phyloP scores from a whole-genome alignment of 2,888 invertebrate genomes.

The Rapana venosa region DNA sequence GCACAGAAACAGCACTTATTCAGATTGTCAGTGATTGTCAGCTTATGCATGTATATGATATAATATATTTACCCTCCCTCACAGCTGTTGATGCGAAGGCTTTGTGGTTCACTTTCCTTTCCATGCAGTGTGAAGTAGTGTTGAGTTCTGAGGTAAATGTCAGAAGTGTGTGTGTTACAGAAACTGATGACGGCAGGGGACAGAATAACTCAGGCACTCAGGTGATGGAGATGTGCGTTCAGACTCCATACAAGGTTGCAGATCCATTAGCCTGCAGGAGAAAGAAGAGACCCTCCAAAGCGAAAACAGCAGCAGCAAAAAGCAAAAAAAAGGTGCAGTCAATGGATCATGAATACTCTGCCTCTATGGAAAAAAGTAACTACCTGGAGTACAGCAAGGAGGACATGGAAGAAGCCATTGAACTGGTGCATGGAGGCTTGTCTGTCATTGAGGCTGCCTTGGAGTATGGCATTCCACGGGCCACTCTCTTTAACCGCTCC shows the following conservation, averaged over 20 bases:
- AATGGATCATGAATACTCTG: not conserved
- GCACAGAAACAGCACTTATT: too few species aligned
- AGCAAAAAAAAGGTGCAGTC: not conserved
- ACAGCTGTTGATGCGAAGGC: not conserved
- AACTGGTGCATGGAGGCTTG: conserved; percentile 38
- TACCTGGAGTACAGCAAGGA: conserved; percentile 21
- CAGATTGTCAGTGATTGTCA: too few species aligned
- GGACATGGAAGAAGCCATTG: conserved; percentile 35
- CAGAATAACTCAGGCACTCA: not conserved
- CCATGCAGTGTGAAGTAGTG: not conserved
- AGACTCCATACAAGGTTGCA: not conserved
- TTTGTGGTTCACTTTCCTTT: not conserved
- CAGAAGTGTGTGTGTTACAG: conserved; percentile 19
- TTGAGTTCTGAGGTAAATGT: conserved; percentile 5
- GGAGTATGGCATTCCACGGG: conserved; percentile 37
- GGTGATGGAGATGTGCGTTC: not conserved
- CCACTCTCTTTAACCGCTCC: conserved; percentile 36
- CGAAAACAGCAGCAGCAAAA: not conserved
- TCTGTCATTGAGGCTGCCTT: conserved; percentile 38
- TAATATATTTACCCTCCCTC: too few species aligned
- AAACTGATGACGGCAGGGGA: not conserved
- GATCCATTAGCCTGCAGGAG: too few species aligned
- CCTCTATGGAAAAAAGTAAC: not conserved
- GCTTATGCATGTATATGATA: too few species aligned
- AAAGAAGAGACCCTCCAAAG: not conserved